Evolutionary conservation across 2,113 vertebrate genomes (phyloP).

Genomic region (Cyprinodon tularosa): DNA sequence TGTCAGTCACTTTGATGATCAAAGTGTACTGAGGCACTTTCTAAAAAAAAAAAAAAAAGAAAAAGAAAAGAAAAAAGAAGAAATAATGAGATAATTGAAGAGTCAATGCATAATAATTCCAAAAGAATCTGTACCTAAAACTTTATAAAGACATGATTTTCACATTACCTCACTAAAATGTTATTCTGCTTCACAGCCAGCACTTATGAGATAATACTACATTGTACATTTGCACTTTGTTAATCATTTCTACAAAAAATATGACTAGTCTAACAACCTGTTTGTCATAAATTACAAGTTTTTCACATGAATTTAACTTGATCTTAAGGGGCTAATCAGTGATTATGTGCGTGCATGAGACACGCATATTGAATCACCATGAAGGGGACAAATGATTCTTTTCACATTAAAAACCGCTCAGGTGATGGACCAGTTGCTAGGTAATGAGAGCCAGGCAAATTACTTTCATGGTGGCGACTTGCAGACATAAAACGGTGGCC

Average conservation of each 20-base stretch:
- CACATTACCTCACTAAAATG: not conserved
- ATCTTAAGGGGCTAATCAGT: constrained; percentile 10
- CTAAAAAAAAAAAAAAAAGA: constrained; percentile 63
- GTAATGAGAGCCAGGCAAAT: constrained; percentile 75
- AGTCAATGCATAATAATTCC: constrained; percentile 6
- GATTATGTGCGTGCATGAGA: constrained; percentile 17
- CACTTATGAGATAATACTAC: constrained; percentile 2
- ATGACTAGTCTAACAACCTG: constrained; percentile 17
- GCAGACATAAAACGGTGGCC: constrained; percentile 71
- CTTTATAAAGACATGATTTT: constrained; percentile 7
- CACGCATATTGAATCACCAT: constrained; percentile 25
- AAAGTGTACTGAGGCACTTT: constrained; percentile 98
- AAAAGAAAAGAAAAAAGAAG: constrained; percentile 28
- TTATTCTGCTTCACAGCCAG: not conserved
- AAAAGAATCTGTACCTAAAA: not conserved
- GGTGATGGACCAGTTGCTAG: constrained; percentile 71
- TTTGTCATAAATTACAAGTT: constrained; percentile 31
- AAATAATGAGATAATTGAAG: not conserved
- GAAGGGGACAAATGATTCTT: constrained; percentile 61
- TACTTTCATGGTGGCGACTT: constrained; percentile 74
- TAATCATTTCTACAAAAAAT: constrained; percentile 29
- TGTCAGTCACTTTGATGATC: constrained; percentile 99
- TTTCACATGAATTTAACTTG: constrained; percentile 37
- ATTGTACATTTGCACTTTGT: constrained; percentile 3
- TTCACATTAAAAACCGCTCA: constrained; percentile 71